phyloP scores from a whole-genome alignment of 2,113 vertebrate genomes.

The Muntiacus muntjak region DNA sequence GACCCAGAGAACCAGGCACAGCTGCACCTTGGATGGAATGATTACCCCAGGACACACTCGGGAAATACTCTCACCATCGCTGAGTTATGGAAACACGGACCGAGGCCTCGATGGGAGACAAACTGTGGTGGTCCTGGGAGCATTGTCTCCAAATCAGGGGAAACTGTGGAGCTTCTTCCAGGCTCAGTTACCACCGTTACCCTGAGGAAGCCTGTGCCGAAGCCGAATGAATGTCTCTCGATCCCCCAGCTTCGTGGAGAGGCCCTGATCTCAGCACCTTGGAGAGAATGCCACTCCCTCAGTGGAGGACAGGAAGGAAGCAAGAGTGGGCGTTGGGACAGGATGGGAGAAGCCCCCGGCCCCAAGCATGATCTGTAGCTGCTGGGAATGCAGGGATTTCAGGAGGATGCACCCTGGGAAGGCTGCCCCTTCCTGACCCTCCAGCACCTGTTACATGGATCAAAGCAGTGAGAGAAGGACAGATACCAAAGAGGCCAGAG shows the following conservation, averaged over 20 bases:
- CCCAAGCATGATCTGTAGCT: neutral
- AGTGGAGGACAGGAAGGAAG: constrained; percentile 22
- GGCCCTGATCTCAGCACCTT: neutral
- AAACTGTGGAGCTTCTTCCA: neutral
- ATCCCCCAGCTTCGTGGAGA: neutral
- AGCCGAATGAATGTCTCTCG: neutral
- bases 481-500: neutral
- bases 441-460: neutral
- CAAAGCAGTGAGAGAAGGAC: neutral
- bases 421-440: neutral
- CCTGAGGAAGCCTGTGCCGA: neutral
- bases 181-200: neutral
- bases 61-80: neutral
- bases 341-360: neutral
- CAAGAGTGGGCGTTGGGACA: neutral
- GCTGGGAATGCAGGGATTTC: neutral
- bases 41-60: neutral
- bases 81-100: neutral
- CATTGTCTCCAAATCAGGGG: neutral
- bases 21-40: neutral
- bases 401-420: neutral
- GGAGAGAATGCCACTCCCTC: neutral
- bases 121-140: neutral
- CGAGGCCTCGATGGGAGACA: neutral
- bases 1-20: neutral